phyloP scores from a whole-genome alignment of 2,888 invertebrate genomes.

The Yponomeuta malinellus region DNA sequence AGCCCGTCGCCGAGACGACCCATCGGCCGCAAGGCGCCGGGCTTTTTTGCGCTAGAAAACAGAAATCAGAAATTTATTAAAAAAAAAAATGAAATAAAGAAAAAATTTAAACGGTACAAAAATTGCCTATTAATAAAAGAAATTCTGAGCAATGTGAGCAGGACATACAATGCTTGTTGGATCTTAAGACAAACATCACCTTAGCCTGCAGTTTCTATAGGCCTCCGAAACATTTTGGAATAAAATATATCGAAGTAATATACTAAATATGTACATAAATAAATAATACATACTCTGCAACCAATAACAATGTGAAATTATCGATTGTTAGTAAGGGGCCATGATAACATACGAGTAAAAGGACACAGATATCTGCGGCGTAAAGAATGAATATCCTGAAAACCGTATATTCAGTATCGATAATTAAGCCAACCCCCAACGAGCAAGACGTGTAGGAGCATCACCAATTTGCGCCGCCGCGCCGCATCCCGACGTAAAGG shows the following conservation, averaged over 20 bases:
- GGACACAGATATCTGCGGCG: not conserved
- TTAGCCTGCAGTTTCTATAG: slow-evolving; percentile 37
- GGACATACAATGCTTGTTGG: slow-evolving; percentile 41
- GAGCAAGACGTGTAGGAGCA: no score
- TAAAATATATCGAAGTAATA: not conserved
- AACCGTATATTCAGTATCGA: not conserved
- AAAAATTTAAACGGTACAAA: no score
- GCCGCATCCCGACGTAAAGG: not conserved
- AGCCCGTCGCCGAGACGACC: no score
- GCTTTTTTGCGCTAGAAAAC: no score
- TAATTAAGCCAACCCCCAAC: no score
- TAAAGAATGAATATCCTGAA: not conserved
- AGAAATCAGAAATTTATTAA: no score
- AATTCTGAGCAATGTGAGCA: slow-evolving; percentile 35
- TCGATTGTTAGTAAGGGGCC: not conserved
- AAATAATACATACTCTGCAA: not conserved
- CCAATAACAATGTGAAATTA: slow-evolving; percentile 1
- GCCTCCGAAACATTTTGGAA: slow-evolving; percentile 25
- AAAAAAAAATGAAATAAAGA: no score
- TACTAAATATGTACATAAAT: not conserved
- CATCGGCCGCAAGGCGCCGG: no score
- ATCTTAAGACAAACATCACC: slow-evolving; percentile 45
- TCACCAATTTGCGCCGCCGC: not conserved
- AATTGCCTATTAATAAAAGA: not conserved
- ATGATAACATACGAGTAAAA: not conserved